These are phyloP conservation scores for Plestiodon gilberti DNA, from an alignment of 2,113 vertebrate genomes.

Conservation along the genomic window DNA sequence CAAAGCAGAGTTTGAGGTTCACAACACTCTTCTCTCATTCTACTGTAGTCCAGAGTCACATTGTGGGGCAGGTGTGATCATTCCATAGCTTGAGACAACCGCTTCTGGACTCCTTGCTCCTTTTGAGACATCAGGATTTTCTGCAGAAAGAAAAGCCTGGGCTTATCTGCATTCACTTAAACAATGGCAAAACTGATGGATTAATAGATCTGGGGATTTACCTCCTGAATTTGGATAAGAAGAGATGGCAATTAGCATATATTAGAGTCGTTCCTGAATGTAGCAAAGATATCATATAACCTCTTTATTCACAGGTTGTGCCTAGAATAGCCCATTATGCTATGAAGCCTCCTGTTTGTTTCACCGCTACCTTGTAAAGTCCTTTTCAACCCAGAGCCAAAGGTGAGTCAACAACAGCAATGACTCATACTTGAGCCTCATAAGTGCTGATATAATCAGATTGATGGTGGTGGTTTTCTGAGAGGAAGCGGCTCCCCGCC, in stretches of 20 bases:
- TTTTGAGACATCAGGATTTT: neutral
- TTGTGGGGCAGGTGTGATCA: neutral
- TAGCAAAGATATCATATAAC: slow-evolving; percentile 43
- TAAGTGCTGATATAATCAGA: slow-evolving; percentile 39
- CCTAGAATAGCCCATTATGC: neutral
- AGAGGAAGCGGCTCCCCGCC: slow-evolving; percentile 22
- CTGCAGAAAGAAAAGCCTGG: neutral
- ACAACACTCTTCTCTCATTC: neutral
- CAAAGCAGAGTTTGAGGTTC: neutral
- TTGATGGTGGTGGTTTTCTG: slow-evolving; percentile 27
- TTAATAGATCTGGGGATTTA: neutral
- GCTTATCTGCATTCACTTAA: neutral
- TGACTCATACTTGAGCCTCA: slow-evolving; percentile 50
- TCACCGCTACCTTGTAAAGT: neutral
- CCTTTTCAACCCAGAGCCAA: slow-evolving; percentile 23
- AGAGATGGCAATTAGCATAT: neutral
- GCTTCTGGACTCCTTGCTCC: neutral
- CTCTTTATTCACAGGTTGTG: neutral
- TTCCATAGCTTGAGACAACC: neutral
- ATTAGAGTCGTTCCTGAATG: slow-evolving; percentile 4
- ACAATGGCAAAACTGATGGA: neutral
- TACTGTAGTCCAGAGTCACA: neutral
- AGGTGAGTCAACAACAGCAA: slow-evolving; percentile 43
- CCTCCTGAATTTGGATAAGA: neutral
- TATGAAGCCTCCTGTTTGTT: neutral